These are phyloP conservation scores for Netelia fuscicornis DNA, from an alignment of 2,888 invertebrate genomes.

Conservation along the genomic window DNA sequence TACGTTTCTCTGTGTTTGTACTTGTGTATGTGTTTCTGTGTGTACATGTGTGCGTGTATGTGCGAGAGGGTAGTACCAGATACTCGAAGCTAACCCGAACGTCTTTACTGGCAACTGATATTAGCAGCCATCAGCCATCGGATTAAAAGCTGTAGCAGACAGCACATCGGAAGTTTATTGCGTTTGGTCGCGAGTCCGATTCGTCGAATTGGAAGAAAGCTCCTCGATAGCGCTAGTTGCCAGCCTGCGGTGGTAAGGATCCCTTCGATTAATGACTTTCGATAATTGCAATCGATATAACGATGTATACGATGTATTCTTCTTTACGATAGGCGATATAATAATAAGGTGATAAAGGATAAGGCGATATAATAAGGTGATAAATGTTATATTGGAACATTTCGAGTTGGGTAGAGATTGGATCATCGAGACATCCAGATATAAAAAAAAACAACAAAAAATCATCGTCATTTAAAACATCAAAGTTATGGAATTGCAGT, in stretches of 20 bases:
- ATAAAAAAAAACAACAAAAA: too few relatives aligned
- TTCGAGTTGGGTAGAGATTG: too few relatives aligned
- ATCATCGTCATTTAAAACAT: too few relatives aligned
- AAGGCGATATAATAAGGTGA: too few relatives aligned
- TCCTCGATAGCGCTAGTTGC: conserved; percentile 64
- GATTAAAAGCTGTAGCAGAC: conserved; percentile 80
- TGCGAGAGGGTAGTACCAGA: conserved; percentile 63
- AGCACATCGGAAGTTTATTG: conserved; percentile 73
- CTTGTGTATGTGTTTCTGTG: not conserved
- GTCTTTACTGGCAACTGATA: conserved; percentile 67
- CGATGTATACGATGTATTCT: not conserved
- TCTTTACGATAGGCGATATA: not conserved
- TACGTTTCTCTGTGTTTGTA: not conserved
- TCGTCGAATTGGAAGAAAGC: conserved; percentile 63
- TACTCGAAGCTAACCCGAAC: conserved; percentile 58
- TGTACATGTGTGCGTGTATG: conserved; percentile 63
- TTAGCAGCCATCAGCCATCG: conserved; percentile 72
- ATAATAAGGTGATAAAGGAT: too few relatives aligned
- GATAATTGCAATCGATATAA: conserved; percentile 52
- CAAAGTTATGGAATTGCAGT: too few relatives aligned
- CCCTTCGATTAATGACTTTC: conserved; percentile 70
- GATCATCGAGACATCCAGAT: too few relatives aligned
- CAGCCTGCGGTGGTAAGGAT: conserved; percentile 59
- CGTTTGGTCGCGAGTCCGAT: conserved; percentile 47
- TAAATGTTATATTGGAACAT: too few relatives aligned